Base-by-base conservation (phyloP, 2,888 invertebrate genomes). In the Brachypalpus laphriformis region DNA sequence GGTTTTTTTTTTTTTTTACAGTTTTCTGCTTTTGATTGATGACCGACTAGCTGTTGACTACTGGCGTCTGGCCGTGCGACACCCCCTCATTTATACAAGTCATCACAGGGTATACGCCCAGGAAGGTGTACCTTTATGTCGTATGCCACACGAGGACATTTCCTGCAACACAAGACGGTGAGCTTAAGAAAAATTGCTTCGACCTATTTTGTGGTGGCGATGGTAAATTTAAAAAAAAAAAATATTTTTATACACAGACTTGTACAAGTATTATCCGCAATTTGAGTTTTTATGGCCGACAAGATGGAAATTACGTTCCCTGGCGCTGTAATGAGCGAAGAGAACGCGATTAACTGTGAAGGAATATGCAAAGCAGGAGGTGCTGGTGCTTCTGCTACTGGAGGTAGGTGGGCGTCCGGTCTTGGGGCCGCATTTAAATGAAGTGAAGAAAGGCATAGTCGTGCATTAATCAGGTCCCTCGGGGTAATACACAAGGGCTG, bases 21-120 rank as follows among this genome's bases (percentile, higher is more conserved):
- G 42, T 37, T 54, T 61, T 51, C 71, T 78, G 71, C 63, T 68
- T 78, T 83, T 83, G 83, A 83, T 83, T 83, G 83, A 83, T 83
- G 83, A 80, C 83, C 80, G 80, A 80, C 83, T 80, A 83, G 83
- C 80, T 83, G 80, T 80, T 83, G 83, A 83, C 83, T 80, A 80
- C 74, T 83, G 83, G 80, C 80, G 80, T 83, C 83, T 83, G 83
- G 83, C 56, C 83, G 68, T 59, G 63, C 49, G 37, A 70, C 80
- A 74, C 74, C 83, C 80, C 57, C 80, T 68, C 80, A 78, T 74
- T 78, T 82, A 82, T 78, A 77, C 42, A 57, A 82, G 51, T 51
- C 77, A 66, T 61, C 76, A 18, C 47, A 40, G 18, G 74, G 31
- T 18, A 61, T 22, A 57, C 47, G n/a, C 51, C 9, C 34, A 54